phyloP scores from a whole-genome alignment of 2,797 vertebrate genomes.

The Brotula barbata region DNA sequence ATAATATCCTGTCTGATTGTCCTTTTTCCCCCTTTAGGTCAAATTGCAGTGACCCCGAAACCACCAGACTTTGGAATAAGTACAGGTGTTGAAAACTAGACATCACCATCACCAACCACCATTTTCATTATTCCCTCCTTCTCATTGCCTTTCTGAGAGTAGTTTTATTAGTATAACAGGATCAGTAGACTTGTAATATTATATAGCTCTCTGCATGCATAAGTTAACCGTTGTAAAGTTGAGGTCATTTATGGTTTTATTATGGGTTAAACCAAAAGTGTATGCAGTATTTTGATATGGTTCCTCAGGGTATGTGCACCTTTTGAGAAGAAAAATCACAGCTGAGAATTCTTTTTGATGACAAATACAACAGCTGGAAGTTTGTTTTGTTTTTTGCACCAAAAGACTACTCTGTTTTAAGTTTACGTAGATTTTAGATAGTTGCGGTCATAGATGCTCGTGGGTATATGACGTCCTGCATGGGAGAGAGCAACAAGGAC shows the following conservation, averaged over 20 bases:
- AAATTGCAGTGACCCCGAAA: constrained; percentile 72
- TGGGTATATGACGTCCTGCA: too few species aligned
- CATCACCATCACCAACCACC: constrained; percentile 48
- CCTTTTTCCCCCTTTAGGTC: constrained; percentile 51
- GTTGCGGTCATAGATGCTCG: too few species aligned
- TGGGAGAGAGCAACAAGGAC: too few species aligned
- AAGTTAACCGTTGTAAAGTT: too few species aligned
- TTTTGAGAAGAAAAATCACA: too few species aligned
- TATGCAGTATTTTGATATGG: background rate
- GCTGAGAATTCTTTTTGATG: too few species aligned
- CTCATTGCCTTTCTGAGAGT: background rate
- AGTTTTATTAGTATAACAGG: constrained; percentile 4
- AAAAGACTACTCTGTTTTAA: too few species aligned
- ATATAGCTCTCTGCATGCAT: background rate
- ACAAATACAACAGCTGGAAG: too few species aligned
- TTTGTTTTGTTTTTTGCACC: too few species aligned
- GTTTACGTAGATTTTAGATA: too few species aligned
- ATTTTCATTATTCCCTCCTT: constrained; percentile 36
- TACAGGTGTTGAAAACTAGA: constrained; percentile 66
- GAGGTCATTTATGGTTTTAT: background rate
- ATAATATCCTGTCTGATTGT: constrained; percentile 71
- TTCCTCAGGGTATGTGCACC: background rate
- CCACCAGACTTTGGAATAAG: constrained; percentile 57
- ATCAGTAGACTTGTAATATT: background rate
- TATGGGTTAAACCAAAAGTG: background rate